Conservation (phyloP, 2,113 vertebrate species). For the Gallinago media region DNA sequence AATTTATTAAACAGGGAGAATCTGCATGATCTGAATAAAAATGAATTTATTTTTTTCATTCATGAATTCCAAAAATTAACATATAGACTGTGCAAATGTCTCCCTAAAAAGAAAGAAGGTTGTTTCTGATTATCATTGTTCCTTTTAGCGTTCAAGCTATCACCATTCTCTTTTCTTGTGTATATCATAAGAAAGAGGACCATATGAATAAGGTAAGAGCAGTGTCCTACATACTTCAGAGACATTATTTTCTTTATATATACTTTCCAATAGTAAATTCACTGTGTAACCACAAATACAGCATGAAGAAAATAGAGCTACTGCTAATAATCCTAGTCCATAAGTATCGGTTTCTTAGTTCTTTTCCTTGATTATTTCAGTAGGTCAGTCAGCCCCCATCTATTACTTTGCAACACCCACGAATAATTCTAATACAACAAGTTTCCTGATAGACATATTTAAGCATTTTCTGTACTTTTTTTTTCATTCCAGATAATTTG, state of each 20-base stretch:
- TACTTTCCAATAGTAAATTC: not conserved
- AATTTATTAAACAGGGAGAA: not conserved
- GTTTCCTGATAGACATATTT: not conserved
- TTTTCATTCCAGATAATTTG: slow-evolving; percentile 2
- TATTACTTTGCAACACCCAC: not conserved
- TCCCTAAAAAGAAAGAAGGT: not conserved
- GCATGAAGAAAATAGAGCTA: not conserved
- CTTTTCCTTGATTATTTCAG: not conserved
- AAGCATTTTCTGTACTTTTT: not conserved
- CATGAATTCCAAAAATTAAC: not conserved
- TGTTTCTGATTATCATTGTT: not conserved
- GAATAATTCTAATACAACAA: not conserved
- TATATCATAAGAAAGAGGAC: not conserved
- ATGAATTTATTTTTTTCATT: not conserved
- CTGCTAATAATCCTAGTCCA: not conserved
- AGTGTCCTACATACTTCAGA: not conserved
- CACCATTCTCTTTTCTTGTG: not conserved
- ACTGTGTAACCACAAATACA: not conserved
- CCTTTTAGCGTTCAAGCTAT: rapidly evolving
- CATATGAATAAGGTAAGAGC: not conserved
- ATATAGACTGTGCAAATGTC: not conserved
- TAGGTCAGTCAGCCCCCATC: not conserved
- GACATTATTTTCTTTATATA: not conserved
- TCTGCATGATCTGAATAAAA: not conserved
- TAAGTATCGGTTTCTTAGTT: not conserved